Conservation (phyloP, 1,140 invertebrate genomes). For the Cydia fagiglandana region DNA sequence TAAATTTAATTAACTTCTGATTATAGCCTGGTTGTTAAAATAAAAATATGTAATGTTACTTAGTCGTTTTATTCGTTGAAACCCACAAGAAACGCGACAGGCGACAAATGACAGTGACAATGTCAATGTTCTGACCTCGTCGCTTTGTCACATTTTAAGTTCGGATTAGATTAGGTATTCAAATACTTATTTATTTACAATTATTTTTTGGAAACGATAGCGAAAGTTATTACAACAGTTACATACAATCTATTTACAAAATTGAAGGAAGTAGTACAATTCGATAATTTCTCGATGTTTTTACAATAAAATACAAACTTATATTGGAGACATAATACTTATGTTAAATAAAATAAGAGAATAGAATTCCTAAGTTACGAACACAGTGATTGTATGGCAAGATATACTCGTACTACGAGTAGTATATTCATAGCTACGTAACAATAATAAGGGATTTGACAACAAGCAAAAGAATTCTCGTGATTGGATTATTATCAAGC, state of each 20-base stretch:
- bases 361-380: too few species aligned
- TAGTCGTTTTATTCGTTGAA: too few species aligned
- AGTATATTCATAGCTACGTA: too few species aligned
- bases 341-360: not conserved
- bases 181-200: not conserved
- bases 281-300: slow-evolving; percentile 11
- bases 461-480: slow-evolving; percentile 1
- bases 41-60: too few species aligned
- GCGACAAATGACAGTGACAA: too few species aligned
- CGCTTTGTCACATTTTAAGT: too few species aligned
- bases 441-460: not conserved
- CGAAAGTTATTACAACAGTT: not conserved
- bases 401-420: too few species aligned
- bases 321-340: not conserved
- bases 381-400: too few species aligned
- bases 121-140: too few species aligned
- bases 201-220: slow-evolving; percentile 8
- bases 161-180: too few species aligned
- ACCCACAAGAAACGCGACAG: too few species aligned
- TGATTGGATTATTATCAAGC: not conserved
- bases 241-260: slow-evolving; percentile 2
- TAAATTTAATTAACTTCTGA: not conserved
- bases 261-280: not conserved
- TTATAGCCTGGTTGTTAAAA: not conserved
- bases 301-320: not conserved